Evolutionary conservation across 1,140 invertebrate species (phyloP).

Genomic region (Scaptomyza montana): DNA sequence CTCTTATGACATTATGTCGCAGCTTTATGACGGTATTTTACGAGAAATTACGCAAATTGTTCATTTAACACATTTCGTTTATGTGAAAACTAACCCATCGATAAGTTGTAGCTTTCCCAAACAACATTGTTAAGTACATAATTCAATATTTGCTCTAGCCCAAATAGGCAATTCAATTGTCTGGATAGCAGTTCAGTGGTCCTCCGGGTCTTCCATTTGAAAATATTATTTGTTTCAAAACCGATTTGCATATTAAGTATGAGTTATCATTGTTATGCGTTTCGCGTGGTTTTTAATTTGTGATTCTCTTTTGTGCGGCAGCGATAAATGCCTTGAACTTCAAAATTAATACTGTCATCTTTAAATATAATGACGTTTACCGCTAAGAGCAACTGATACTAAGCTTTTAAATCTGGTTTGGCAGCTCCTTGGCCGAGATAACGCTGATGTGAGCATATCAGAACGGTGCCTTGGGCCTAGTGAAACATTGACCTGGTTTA

Average conservation of each 20-base stretch:
- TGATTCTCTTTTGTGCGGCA: slow-evolving; percentile 60
- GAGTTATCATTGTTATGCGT: slow-evolving; percentile 50
- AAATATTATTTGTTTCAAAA: slow-evolving; percentile 48
- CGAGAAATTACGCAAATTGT: slow-evolving; percentile 40
- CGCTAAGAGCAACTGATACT: slow-evolving; percentile 21
- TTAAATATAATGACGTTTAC: slow-evolving; percentile 29
- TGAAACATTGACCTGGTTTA: slow-evolving; percentile 41
- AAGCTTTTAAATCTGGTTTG: slow-evolving; percentile 1
- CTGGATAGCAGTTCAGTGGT: slow-evolving; percentile 7
- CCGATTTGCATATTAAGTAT: slow-evolving; percentile 56
- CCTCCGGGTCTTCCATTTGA: slow-evolving; percentile 67
- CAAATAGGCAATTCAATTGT: slow-evolving; percentile 33
- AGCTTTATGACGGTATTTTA: slow-evolving; percentile 10
- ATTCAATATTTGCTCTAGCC: slow-evolving; percentile 43
- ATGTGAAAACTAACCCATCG: slow-evolving; percentile 39
- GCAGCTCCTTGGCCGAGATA: slow-evolving; percentile 48
- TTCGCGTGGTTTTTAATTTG: slow-evolving; percentile 34
- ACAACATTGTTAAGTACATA: slow-evolving; percentile 36
- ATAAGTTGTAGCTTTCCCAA: slow-evolving; percentile 37
- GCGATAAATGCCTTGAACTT: slow-evolving; percentile 65
- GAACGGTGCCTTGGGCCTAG: slow-evolving; percentile 28
- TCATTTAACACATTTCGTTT: slow-evolving; percentile 44
- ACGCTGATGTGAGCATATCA: slow-evolving; percentile 24
- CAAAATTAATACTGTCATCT: slow-evolving; percentile 42
- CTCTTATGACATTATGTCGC: slow-evolving; percentile 34